phyloP scores from a whole-genome alignment of 1,140 invertebrate genomes.

The Temnothorax curvispinosus region DNA sequence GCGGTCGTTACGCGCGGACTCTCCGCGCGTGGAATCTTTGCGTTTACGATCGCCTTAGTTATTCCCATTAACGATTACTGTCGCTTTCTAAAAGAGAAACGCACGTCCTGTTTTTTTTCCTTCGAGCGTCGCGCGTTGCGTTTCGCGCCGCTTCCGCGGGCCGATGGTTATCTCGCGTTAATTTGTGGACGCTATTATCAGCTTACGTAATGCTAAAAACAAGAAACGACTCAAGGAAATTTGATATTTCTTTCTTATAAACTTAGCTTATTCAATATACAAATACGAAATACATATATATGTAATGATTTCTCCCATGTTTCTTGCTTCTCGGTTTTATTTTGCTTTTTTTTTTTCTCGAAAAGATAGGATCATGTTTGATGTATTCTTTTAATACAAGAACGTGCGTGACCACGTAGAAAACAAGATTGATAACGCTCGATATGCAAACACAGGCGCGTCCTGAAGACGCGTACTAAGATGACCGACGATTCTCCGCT shows the following conservation, averaged over 20 bases:
- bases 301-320: background rate
- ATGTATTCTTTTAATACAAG: background rate
- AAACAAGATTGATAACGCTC: conserved; percentile 6
- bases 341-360: background rate
- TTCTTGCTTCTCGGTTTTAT: background rate
- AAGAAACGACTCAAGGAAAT: background rate
- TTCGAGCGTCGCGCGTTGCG: conserved; percentile 5
- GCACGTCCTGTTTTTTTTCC: conserved; percentile 28
- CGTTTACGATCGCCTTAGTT: conserved; percentile 46
- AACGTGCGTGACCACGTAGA: background rate
- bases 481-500: background rate
- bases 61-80: conserved; percentile 49
- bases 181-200: conserved; percentile 5
- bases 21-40: conserved; percentile 5
- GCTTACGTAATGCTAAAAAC: background rate
- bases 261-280: background rate
- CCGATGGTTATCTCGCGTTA: conserved; percentile 26
- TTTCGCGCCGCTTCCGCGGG: conserved; percentile 9
- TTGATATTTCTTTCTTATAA: background rate
- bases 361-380: background rate
- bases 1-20: conserved; percentile 7
- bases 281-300: background rate
- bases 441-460: background rate
- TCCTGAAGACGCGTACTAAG: background rate
- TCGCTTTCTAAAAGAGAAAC: conserved; percentile 66